phyloP scores from a whole-genome alignment of 2,797 vertebrate species.

The Hyperoplus lanceolatus region DNA sequence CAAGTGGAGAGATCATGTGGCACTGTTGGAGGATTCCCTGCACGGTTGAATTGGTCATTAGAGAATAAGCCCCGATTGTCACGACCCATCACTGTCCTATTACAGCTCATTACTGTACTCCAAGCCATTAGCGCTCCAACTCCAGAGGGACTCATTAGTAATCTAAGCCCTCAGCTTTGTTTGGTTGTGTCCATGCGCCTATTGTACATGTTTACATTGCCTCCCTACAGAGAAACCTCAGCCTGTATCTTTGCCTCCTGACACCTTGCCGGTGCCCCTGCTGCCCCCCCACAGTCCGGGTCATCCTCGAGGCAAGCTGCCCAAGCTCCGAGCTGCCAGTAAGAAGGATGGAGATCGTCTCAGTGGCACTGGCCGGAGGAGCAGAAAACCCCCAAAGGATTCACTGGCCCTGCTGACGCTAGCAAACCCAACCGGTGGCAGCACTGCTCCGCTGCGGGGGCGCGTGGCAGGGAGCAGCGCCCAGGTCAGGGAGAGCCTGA shows the following conservation, averaged over 20 bases:
- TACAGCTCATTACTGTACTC: slow-evolving; percentile 52
- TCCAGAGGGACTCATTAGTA: slow-evolving; percentile 54
- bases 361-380: slow-evolving; percentile 29
- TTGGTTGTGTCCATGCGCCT: slow-evolving; percentile 6
- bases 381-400: slow-evolving; percentile 40
- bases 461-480: slow-evolving; percentile 41
- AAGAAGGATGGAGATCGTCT: slow-evolving; percentile 33
- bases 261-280: slow-evolving; percentile 13
- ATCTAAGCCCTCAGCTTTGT: slow-evolving; percentile 45
- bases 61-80: slow-evolving; percentile 20
- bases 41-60: slow-evolving; percentile 31
- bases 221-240: slow-evolving; percentile 80
- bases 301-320: slow-evolving; percentile 36
- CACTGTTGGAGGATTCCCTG: slow-evolving; percentile 17
- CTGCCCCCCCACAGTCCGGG: slow-evolving; percentile 4
- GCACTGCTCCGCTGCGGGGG: neutral
- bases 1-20: slow-evolving; percentile 5
- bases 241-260: slow-evolving; percentile 29
- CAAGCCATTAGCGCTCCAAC: slow-evolving; percentile 34
- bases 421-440: neutral
- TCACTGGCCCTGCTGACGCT: neutral
- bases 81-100: slow-evolving; percentile 16
- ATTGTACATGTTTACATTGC: slow-evolving; percentile 32
- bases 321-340: slow-evolving; percentile 38
- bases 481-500: slow-evolving; percentile 83